Conservation (phyloP, 2,888 invertebrate species). For the Idaea dimidiata region DNA sequence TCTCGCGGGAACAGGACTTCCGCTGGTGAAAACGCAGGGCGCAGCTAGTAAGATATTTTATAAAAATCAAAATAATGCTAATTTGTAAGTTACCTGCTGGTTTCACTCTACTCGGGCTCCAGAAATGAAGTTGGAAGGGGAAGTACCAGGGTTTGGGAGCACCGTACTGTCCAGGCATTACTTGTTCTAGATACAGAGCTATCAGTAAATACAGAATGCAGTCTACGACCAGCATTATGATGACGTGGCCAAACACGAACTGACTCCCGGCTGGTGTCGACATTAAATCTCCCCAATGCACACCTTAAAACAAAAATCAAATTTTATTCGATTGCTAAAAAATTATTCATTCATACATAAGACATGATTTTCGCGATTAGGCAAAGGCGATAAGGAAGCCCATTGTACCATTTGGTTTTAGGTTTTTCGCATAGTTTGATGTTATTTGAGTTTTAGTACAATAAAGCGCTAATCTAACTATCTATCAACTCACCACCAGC, state of each 20-base stretch:
- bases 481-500: constrained; percentile 80
- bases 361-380: too few species aligned
- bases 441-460: too few species aligned
- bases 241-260: constrained; percentile 84
- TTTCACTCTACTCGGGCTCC: constrained; percentile 9
- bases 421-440: too few species aligned
- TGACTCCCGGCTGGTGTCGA: constrained; percentile 83
- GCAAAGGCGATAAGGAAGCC: too few species aligned
- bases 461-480: neutral
- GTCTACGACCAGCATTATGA: constrained; percentile 87
- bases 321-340: neutral
- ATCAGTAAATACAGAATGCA: constrained; percentile 85
- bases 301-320: constrained; percentile 52
- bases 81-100: constrained; percentile 1
- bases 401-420: too few species aligned
- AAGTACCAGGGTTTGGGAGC: constrained; percentile 82
- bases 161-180: constrained; percentile 82
- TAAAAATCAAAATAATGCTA: too few species aligned
- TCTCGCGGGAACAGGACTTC: too few species aligned
- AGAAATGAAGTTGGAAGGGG: constrained; percentile 5
- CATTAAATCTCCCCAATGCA: constrained; percentile 83
- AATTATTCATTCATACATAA: neutral
- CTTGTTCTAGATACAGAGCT: constrained; percentile 83
- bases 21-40: too few species aligned
- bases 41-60: constrained; percentile 23